Evolutionary conservation across 1,140 invertebrate genomes (phyloP), one percentile per base, ranked within the genome.

Genomic region (Megathymus violae): DNA sequence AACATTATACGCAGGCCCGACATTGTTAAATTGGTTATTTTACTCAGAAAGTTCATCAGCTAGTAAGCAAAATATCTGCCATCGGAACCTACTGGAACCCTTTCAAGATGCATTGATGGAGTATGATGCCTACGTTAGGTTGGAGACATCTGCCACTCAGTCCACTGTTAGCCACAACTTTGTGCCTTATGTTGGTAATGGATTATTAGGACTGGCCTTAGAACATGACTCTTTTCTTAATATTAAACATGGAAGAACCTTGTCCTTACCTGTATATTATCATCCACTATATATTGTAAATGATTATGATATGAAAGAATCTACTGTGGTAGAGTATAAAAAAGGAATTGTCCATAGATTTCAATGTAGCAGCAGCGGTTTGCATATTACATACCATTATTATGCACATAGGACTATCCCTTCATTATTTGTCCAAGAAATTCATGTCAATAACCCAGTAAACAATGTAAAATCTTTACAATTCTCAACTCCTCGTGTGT

Each of bases 371-470:
- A 87, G 88, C 50, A 92, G 93, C 22, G 95, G 94, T 46, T 91
- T 96, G 64, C 93, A 94, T 64, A 92, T 95, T 6, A 92, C 92
- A 2, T 95, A 94, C 71, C 92, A 94, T 48, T 94, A 95, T 76
- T 97, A 96, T 85, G 96, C 96, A 6, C 96, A 97, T 76, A 92
- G 96, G 68, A 94, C 93, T 4, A 92, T 96, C 19, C 95, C 96
- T 14, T 94, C 94, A 36, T 83, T 97, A 43, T 93, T 97, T 58
- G 94, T 97, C 15, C 97, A 98, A 86, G 94, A 96, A 78, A 93
- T 98, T 60, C 93, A 93, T 71, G 91, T 97, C 3, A 93, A 92
- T 5, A 98, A 98, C 88, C 96, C 96, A 4, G 88, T 92, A 0
- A 94, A 92, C 78, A 91, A 91, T 44, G 89, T 91, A 14, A 91